Conservation (phyloP, 2,888 invertebrate species). For the Dorcus hopei region DNA sequence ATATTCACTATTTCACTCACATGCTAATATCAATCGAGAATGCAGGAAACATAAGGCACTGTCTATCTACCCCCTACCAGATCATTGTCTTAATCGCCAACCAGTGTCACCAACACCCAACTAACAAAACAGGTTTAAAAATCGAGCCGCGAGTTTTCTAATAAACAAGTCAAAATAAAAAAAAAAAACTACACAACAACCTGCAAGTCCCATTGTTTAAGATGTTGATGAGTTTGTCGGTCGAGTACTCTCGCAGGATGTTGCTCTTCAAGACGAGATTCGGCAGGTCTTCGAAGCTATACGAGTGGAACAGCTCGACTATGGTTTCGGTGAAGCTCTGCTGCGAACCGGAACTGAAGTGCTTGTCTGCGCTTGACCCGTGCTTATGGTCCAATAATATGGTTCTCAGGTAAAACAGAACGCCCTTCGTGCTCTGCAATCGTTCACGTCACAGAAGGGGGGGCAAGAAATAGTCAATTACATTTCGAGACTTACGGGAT, state of each 20-base stretch:
- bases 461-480: background rate
- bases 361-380: constrained; percentile 49
- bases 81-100: no score
- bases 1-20: no score
- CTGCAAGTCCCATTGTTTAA: constrained; percentile 39
- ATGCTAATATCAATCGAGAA: no score
- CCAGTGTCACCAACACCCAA: no score
- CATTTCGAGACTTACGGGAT: constrained; percentile 31
- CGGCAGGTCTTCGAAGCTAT: constrained; percentile 49
- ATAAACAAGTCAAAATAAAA: no score
- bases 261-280: constrained; percentile 53
- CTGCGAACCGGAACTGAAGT: constrained; percentile 43
- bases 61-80: no score
- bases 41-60: no score
- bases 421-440: constrained; percentile 42
- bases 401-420: constrained; percentile 44
- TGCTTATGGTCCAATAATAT: constrained; percentile 47
- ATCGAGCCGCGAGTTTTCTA: no score
- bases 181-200: constrained; percentile 12
- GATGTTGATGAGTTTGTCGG: constrained; percentile 54
- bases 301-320: constrained; percentile 46
- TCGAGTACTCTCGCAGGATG: constrained; percentile 55
- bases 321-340: constrained; percentile 47
- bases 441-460: background rate
- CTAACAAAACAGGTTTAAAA: no score